Percentiles rank a stretch among this genome's conserved stretches.
These are phyloP conservation scores for Heliocidaris erythrogramma DNA, from an alignment of 35 echinoderm and acorn worm genomes.

Conservation along the genomic window DNA sequence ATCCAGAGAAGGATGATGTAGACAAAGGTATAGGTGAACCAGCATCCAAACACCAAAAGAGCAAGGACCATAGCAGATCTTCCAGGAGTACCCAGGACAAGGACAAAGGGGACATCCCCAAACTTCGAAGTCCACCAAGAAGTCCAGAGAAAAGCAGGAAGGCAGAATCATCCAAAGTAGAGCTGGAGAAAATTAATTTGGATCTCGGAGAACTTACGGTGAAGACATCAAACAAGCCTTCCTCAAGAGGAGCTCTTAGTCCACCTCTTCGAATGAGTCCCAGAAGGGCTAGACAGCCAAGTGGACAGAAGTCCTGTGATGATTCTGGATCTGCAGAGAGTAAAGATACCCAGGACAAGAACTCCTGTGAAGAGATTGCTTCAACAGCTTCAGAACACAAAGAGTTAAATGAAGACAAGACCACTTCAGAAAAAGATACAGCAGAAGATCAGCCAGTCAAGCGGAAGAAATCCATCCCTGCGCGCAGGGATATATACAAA, in stretches of 20 bases:
- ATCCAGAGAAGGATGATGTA: not conserved
- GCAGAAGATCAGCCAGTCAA: conserved; percentile 23
- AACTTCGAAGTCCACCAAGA: not conserved
- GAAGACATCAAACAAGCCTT: not conserved
- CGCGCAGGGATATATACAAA: conserved; percentile 49
- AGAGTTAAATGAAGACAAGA: not conserved
- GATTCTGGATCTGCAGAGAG: not conserved
- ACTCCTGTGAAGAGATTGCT: not conserved
- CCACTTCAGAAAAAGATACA: not conserved
- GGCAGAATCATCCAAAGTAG: not conserved
- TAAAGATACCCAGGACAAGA: not conserved
- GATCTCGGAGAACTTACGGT: not conserved
- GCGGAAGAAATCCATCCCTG: conserved; percentile 41
- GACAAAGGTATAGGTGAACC: not conserved
- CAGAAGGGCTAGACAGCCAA: conserved; percentile 53
- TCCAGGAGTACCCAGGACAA: not conserved
- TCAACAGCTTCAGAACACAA: not conserved
- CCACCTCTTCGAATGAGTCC: conserved; percentile 58
- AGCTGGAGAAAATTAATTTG: not conserved
- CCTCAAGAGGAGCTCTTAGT: conserved; percentile 5
- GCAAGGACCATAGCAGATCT: not conserved
- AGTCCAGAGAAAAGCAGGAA: conserved; percentile 33
- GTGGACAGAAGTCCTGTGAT: conserved; percentile 28
- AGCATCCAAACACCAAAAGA: not conserved
- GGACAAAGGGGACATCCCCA: not conserved